Conservation (phyloP, 2,888 invertebrate species). For the Cephonodes hylas region DNA sequence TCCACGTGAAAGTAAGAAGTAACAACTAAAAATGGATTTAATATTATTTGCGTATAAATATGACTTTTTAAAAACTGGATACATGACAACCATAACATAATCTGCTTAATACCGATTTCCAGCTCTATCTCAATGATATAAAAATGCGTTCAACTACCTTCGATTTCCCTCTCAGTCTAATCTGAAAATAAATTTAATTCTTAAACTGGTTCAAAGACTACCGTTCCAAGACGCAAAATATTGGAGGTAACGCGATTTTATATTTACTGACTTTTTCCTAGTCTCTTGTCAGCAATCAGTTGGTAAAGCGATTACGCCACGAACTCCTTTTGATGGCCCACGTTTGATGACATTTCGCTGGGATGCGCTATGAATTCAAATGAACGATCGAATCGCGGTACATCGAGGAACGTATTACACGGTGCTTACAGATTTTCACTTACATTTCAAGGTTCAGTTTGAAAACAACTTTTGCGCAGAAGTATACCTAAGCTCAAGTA, state of each 20-base stretch:
- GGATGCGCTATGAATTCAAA: conserved; percentile 29
- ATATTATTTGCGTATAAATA: no score
- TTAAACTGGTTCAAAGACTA: no score
- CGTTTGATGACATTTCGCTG: conserved; percentile 29
- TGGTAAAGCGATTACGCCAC: conserved; percentile 31
- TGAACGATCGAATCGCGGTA: conserved; percentile 11
- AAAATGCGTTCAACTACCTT: no score
- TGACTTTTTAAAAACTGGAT: no score
- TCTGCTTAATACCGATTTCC: no score
- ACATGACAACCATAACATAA: no score
- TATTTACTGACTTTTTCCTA: conserved; percentile 18
- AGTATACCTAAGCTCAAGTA: not conserved
- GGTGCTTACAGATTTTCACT: not conserved
- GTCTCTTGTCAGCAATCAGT: conserved; percentile 34
- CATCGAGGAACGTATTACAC: not conserved
- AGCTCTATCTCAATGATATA: no score
- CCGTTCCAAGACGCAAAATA: not conserved
- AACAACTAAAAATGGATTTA: no score
- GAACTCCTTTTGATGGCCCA: conserved; percentile 32
- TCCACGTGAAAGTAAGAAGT: no score
- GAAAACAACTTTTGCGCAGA: not conserved
- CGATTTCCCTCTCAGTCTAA: no score
- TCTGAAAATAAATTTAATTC: no score
- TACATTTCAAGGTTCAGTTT: not conserved
- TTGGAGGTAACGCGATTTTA: not conserved